phyloP scores from a whole-genome alignment of 2,888 invertebrate genomes.

The Buathra laborator region DNA sequence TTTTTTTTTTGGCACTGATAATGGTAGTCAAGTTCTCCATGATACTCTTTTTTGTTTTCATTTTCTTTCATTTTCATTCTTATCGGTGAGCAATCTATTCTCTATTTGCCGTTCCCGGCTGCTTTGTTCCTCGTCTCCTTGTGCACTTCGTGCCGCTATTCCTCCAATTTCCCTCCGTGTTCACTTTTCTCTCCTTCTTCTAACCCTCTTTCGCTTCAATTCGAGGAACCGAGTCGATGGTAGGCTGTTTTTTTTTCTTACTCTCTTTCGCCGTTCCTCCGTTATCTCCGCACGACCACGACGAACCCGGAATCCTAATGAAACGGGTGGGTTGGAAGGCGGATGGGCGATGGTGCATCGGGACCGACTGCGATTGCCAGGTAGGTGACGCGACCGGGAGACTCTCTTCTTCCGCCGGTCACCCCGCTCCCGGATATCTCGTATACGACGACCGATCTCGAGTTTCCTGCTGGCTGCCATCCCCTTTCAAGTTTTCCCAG shows the following conservation, averaged over 20 bases:
- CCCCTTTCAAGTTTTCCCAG: not conserved
- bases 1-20: not conserved
- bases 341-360: conserved; percentile 40
- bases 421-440: conserved; percentile 2
- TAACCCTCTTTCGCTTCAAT: conserved; percentile 20
- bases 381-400: conserved; percentile 53
- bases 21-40: not conserved
- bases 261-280: conserved; percentile 52
- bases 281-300: conserved; percentile 67
- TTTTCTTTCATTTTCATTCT: conserved; percentile 46
- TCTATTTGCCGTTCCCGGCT: conserved; percentile 9
- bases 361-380: conserved; percentile 59
- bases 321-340: conserved; percentile 52
- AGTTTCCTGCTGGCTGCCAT: conserved; percentile 21
- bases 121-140: conserved; percentile 51
- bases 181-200: conserved; percentile 21
- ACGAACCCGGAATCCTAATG: conserved; percentile 70
- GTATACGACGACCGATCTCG: conserved; percentile 5
- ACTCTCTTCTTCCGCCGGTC: conserved; percentile 35
- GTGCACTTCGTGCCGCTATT: conserved; percentile 36
- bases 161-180: conserved; percentile 56
- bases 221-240: conserved; percentile 39
- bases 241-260: conserved; percentile 49
- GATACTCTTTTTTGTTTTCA: not conserved
- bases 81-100: conserved; percentile 64